Base-by-base conservation (phyloP, 2,113 vertebrate species). In the Toxostoma redivivum region DNA sequence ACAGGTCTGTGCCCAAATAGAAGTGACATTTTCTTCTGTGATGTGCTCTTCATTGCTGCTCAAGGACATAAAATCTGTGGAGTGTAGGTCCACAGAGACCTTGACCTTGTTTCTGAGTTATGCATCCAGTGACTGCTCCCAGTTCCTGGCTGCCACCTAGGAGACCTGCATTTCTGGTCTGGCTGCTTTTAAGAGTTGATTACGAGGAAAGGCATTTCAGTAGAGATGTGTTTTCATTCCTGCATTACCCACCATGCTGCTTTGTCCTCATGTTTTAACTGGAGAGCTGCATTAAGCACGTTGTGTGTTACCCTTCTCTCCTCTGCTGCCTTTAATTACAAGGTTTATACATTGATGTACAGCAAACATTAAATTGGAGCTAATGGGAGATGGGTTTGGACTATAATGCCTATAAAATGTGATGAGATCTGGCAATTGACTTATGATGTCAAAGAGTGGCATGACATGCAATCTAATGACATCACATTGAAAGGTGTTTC, bases 201-300 rank as follows among this genome's bases (percentile, higher is more conserved):
- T 38, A 57, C 0, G 0, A 80, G 71, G 45, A 67, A 71, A 44
- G 42, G 31, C 38, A 7, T 86, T 93, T 74, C 1, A 2, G 7
- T 4, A 25, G 27, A 38, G 25, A 30, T 53, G 19, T 47, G 57
- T 92, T 95, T 74, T 51, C 40, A 28, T 54, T n/a, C 81, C 35
- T 95, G 64, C 28, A 7, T 78, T 78, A 42, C 57, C 64, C 38
- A 37, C 80, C 38, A 5, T 77, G 57, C 65, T 91, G 48, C 50
- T 76, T 1, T n/a, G 16, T 67, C 28, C 44, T 83, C 4, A 5
- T 45, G 2, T 62, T 95, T 91, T 72, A 69, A 48, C 70, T 82
- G 73, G 61, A 80, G 51, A 86, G 27, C 24, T 78, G 58, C 79
- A 13, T 82, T 70, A 71, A 83, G 61, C 51, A 58, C 11, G 1